Evolutionary conservation across 2,797 vertebrate genomes (phyloP).

Genomic region (Ficedula albicollis): DNA sequence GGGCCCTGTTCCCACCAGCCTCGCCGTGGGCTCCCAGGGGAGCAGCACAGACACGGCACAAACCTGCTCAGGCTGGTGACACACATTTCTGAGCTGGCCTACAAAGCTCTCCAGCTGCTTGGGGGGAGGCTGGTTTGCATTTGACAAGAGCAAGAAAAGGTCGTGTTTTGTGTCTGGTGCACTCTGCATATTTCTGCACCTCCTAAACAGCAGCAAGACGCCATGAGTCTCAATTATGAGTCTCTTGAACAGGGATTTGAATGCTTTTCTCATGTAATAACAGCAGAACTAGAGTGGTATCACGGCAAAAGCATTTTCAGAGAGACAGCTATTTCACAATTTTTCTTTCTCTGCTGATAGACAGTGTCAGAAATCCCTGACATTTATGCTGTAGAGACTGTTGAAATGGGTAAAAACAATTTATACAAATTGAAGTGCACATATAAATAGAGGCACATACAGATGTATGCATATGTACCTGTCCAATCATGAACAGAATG

Average conservation of each 20-base stretch:
- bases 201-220: background rate
- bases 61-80: background rate
- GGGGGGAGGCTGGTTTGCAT: background rate
- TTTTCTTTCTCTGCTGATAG: background rate
- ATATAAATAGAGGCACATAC: background rate
- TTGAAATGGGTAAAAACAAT: background rate
- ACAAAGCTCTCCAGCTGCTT: background rate
- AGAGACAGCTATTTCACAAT: background rate
- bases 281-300: background rate
- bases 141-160: background rate
- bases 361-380: background rate
- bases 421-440: background rate
- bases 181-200: background rate
- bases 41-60: background rate
- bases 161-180: background rate
- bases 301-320: background rate
- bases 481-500: background rate
- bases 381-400: background rate
- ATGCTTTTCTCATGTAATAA: background rate
- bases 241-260: background rate
- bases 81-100: background rate
- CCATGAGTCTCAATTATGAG: background rate
- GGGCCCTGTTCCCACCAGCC: background rate
- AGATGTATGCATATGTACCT: background rate
- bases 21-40: fast-evolving